Conservation (phyloP, 2,888 invertebrate genomes). For the Melanostoma scalare region DNA sequence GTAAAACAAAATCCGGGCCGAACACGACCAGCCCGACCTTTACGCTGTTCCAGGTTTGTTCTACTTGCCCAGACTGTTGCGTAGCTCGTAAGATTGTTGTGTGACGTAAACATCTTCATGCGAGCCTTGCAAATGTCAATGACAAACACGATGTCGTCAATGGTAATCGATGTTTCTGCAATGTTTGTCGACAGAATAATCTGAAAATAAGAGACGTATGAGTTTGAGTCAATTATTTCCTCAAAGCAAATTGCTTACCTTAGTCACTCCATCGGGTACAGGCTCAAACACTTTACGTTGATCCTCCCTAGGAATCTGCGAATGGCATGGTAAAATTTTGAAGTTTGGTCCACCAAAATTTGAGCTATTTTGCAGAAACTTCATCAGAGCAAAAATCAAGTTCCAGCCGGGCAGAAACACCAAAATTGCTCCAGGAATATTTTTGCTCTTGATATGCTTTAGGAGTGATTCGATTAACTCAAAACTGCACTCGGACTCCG, state of each 20-base stretch:
- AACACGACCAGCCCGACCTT: conserved; percentile 97
- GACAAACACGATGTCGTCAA: conserved; percentile 98
- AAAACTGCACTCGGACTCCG: conserved; percentile 95
- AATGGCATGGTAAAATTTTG: conserved; percentile 96
- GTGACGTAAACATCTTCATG: conserved; percentile 98
- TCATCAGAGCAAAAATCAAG: conserved; percentile 95
- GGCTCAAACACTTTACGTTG: conserved; percentile 96
- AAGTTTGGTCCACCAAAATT: conserved; percentile 88
- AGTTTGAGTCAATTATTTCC: conserved; percentile 2
- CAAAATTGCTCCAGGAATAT: conserved; percentile 92
- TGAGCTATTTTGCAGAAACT: conserved; percentile 89
- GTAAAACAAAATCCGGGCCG: conserved; percentile 97
- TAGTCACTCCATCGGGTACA: conserved; percentile 91
- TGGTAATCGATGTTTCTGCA: conserved; percentile 98
- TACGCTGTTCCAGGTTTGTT: conserved; percentile 94
- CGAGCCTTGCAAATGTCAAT: conserved; percentile 98
- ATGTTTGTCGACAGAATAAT: conserved; percentile 98
- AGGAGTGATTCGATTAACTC: conserved; percentile 94
- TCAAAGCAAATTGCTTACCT: conserved; percentile 83
- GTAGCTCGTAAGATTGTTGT: conserved; percentile 99
- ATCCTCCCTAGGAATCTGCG: conserved; percentile 97
- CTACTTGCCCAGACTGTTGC: conserved; percentile 98
- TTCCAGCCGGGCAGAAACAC: conserved; percentile 99
- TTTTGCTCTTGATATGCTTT: conserved; percentile 84
- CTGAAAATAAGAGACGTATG: conserved; percentile 82